Base-by-base conservation (phyloP, 2,113 vertebrate species). In the Neolamprologus sp. region DNA sequence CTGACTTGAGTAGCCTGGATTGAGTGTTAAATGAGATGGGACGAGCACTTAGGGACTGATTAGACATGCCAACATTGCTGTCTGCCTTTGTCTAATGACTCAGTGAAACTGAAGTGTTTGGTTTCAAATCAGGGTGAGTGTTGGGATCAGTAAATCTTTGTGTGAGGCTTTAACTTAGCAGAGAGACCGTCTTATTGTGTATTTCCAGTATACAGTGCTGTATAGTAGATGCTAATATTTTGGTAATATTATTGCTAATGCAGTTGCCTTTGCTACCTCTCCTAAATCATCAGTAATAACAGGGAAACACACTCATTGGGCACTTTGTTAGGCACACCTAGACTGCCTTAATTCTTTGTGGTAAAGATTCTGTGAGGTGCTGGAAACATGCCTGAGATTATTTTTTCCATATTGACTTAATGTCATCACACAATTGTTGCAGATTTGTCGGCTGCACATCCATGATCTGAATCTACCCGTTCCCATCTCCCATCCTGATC, bases 41-140 rank as follows among this genome's bases (percentile, higher is more conserved):
- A 89, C 75, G 88, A 80, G 30, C 75, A 82, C 84, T 93, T 81
- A 65, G 83, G 80, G 87, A 88, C 86, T 86, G 83, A 93, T 93
- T 90, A 92, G 80, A 88, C 42, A 84, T 90, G 84, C 58, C 85
- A 68, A 65, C 85, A 40, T 84, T 68, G 65, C 55, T 71, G 86
- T 78, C 75, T 86, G 85, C 8, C 80, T 45, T 54, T 14, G 4
- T 83, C 23, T 53, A 80, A 79, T 88, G 83, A 84, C 90, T 82
- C 60, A 40, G 47, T 9, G 79, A 79, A 80, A 79, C 58, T 85
- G 40, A 87, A 80, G 87, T 63, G 80, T 85, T 87, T 85, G 78
- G 68, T 60, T 85, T 81, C 37, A 83, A 35, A 81, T 17, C 53
- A 16, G 35, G 26, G 8, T 37, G 33, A 49, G 28, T 63, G 63